Base-by-base conservation (phyloP, 2,113 vertebrate genomes). In the Pipa parva region DNA sequence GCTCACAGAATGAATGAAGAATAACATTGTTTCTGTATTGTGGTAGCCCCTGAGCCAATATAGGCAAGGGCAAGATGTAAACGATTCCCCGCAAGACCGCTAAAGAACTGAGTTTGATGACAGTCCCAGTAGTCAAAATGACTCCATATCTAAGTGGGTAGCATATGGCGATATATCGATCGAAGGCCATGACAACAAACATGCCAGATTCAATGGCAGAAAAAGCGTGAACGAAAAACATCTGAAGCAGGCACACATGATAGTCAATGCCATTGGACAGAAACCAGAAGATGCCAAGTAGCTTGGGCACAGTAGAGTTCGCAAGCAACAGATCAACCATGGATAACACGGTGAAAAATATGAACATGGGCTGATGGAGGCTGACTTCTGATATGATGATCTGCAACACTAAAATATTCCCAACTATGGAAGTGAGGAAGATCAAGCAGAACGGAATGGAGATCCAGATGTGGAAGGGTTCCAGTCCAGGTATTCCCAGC, bases 341-440 rank as follows among this genome's bases (percentile, higher is more conserved):
- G 4, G 33, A 46, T 5, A 72, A 39, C 12, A 59, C 24, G 5
- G 29, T 29, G n/a, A 72, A 18, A 13, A 60, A 59, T 27, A 55
- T 46, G 26, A 60, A 67, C 71, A 72, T 72, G 55, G 71, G 71
- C 8, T 54, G 46, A 22, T 72, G 71, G 22, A 72, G 27, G 21
- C 63, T 61, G 1, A 12, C 22, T 9, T 72, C 71, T 15, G 18
- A 39, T 2, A 31, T 13, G 21, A 72, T 66, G 12, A 72, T 64
- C 15, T 48, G 45, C 9, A 64, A 8, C 8, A 72, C 45, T 1
- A 7, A 13, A 3, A 24, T 48, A 20, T 72, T 72, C 15, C 51
- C 70, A 4, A 65, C 7, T 3, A 65, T 3, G 0, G 63, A 22
- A 8, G 18, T 27, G 5, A 56, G n/a, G 50, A 55, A 65, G 3